Conservation (phyloP, 2,113 vertebrate species). For the Alethe castanea region DNA sequence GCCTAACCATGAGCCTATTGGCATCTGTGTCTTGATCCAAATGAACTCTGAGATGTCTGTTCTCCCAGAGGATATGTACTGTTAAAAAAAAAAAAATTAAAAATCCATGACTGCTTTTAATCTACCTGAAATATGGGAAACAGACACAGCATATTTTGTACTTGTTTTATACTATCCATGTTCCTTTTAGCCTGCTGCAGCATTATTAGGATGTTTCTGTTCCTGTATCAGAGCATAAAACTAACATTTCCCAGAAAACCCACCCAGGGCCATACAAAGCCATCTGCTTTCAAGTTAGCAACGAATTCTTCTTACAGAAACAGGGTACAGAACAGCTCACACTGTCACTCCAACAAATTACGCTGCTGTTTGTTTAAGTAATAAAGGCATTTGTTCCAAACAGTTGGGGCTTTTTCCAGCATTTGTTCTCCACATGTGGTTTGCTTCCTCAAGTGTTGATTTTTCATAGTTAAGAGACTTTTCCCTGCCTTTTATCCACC, state of each 20-base stretch:
- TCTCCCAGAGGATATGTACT: background rate
- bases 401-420: background rate
- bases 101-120: slow-evolving; percentile 10
- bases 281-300: slow-evolving; percentile 6
- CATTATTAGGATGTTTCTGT: background rate
- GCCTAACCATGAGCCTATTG: slow-evolving; percentile 14
- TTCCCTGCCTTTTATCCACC: slow-evolving; percentile 49
- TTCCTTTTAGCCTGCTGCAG: background rate
- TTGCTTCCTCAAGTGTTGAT: slow-evolving; percentile 54
- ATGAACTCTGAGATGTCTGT: slow-evolving; percentile 32
- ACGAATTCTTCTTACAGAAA: background rate
- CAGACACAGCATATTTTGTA: background rate
- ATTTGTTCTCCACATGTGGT: slow-evolving; percentile 55
- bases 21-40: slow-evolving; percentile 28
- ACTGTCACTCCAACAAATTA: slow-evolving; percentile 22
- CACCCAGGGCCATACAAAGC: background rate
- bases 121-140: slow-evolving; percentile 38
- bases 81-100: background rate
- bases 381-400: slow-evolving; percentile 43
- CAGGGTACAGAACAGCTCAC: background rate
- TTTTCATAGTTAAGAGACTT: slow-evolving; percentile 38
- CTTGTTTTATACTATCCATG: background rate
- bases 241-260: background rate
- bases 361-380: slow-evolving; percentile 5
- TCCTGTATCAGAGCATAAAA: background rate